Conservation (phyloP, 2,113 vertebrate species). For the Hydropotes inermis region DNA sequence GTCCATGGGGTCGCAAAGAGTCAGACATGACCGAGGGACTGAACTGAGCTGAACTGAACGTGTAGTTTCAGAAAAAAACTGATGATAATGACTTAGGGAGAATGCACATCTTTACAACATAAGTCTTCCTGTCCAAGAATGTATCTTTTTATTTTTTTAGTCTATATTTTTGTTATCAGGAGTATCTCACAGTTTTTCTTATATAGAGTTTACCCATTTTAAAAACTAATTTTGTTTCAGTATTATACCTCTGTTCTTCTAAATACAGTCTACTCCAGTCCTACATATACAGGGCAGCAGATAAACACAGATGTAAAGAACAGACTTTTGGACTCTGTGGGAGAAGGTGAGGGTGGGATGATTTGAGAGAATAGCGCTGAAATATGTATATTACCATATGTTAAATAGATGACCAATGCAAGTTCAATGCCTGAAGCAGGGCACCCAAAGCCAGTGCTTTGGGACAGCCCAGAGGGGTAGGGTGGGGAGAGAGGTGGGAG, state of each 20-base stretch:
- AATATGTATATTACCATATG: not conserved
- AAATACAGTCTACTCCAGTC: not conserved
- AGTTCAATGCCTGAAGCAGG: not conserved
- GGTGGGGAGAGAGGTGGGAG: not conserved
- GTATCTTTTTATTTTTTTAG: not conserved
- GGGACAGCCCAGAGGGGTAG: not conserved
- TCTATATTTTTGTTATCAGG: not conserved
- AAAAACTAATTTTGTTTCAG: not conserved
- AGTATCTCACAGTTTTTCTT: not conserved
- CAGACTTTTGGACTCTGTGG: not conserved
- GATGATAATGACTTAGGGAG: not conserved
- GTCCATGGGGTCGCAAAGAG: not conserved
- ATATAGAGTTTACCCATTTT: not conserved
- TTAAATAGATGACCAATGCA: not conserved
- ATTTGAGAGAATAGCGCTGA: not conserved
- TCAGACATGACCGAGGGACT: accelerated
- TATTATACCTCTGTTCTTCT: not conserved
- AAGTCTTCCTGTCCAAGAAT: not conserved
- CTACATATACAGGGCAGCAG: not conserved
- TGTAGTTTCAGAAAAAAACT: not conserved
- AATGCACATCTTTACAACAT: not conserved
- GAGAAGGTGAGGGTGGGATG: not conserved
- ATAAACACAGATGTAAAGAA: not conserved
- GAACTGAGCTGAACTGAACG: not conserved
- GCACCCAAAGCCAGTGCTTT: not conserved